Evolutionary conservation across 2,113 vertebrate species (phyloP).

Genomic region (Grantiella picta): DNA sequence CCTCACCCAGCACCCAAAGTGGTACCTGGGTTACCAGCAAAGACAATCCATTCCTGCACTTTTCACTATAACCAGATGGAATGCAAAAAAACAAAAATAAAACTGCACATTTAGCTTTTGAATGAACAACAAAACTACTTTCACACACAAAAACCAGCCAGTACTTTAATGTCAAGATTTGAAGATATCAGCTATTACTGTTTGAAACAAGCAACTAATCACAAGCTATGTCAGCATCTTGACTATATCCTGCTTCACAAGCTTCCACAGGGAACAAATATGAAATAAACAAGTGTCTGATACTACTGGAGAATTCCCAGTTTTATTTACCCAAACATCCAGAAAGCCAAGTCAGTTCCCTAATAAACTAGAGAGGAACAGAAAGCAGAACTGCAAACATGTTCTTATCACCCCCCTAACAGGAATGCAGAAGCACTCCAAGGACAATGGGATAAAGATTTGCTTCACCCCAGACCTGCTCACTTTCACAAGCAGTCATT

Average conservation of each 20-base stretch:
- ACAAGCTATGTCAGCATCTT: background rate
- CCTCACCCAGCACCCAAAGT: background rate
- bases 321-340: background rate
- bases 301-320: background rate
- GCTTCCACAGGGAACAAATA: background rate
- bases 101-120: background rate
- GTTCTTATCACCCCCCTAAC: background rate
- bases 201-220: background rate
- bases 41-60: background rate
- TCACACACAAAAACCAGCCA: background rate
- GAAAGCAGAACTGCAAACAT: background rate
- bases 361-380: background rate
- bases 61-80: background rate
- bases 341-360: background rate
- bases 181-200: background rate
- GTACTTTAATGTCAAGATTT: background rate
- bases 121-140: background rate
- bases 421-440: background rate
- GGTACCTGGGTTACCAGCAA: background rate
- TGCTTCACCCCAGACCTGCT: background rate
- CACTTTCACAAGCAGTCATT: background rate
- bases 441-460: background rate
- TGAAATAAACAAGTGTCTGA: background rate
- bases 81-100: background rate
- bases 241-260: background rate